Base-by-base conservation (phyloP, 2,888 invertebrate genomes). In the Orchesellides sinensis region DNA sequence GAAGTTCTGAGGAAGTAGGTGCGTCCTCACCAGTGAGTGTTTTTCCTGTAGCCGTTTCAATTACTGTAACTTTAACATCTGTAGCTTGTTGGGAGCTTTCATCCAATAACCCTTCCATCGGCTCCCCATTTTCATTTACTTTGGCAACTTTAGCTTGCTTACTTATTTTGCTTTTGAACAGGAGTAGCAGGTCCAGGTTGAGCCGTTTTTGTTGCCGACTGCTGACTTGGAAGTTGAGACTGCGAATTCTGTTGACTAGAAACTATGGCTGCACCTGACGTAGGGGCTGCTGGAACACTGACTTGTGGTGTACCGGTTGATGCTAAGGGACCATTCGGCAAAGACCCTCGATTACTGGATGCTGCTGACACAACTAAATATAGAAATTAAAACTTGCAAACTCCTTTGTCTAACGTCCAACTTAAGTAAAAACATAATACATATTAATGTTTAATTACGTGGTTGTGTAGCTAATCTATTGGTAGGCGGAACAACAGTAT, bases 21-120 rank as follows among this genome's bases (percentile, higher is more conserved):
- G 91, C 91, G 52, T 91, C 90, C 23, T 90, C 90, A 1, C 90
- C 90, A 32, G 88, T 85, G n/a, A 92, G 87, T 5, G 90, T 89
- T 74, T 90, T 90, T 0, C 88, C 88, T 35, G 88, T 87, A 17
- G 86, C 83, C 23, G 84, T 88, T 79, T 88, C 89, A 25, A 88
- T 87, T 2, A 88, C 89, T 23, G 88, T 85, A 6, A 88, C 87
- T 40, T 87, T 74, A 2, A 56, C 69, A 2, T 63, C 84, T 75
- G 83, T 84, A 27, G 45, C 27, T 29, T 52, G 63, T 54, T 88
- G 88, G 8, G 87, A 86, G 21, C 85, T 87, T 69, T 88, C 87
- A 25, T 83, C 83, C 72, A 86, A 79, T 14, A 86, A 63, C 8
- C 81, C 85, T 49, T 88, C 87, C 27, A 68, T 17, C n/a, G 19